Conservation (phyloP, 2,113 vertebrate genomes). For the Lepisosteus osseus region DNA sequence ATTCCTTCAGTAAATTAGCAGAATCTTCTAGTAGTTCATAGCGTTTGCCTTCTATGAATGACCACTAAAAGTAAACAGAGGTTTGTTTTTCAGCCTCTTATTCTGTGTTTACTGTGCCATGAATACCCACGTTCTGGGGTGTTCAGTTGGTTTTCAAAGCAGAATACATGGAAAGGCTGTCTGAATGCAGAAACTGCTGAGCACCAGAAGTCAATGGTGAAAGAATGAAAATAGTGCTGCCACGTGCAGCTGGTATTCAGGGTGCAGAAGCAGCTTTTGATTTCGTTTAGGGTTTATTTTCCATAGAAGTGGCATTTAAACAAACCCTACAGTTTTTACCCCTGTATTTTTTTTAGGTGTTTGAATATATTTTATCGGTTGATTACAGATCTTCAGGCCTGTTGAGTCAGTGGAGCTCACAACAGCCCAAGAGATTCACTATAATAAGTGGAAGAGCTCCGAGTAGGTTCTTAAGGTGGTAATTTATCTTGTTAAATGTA, state of each 20-base stretch:
- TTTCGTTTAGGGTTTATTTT: not conserved
- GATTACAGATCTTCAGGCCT: not conserved
- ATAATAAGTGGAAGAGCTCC: too few relatives aligned
- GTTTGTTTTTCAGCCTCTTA: too few relatives aligned
- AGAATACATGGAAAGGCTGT: not conserved
- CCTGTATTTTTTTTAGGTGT: not conserved
- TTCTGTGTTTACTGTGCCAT: too few relatives aligned
- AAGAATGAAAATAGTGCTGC: not conserved
- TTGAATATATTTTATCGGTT: not conserved
- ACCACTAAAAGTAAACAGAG: too few relatives aligned
- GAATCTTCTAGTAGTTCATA: not conserved
- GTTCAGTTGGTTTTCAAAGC: not conserved
- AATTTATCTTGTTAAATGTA: not conserved
- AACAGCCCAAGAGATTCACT: not conserved
- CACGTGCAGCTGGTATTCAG: not conserved
- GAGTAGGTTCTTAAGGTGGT: not conserved
- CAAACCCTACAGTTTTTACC: not conserved
- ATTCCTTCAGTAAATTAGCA: not conserved
- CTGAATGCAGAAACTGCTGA: not conserved
- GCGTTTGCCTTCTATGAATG: too few relatives aligned
- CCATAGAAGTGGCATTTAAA: not conserved
- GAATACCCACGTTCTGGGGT: not conserved
- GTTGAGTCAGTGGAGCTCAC: not conserved
- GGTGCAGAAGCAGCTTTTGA: not conserved
- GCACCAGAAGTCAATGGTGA: not conserved